Conservation (phyloP, 2,113 vertebrate genomes). For the Shinisaurus crocodilurus region DNA sequence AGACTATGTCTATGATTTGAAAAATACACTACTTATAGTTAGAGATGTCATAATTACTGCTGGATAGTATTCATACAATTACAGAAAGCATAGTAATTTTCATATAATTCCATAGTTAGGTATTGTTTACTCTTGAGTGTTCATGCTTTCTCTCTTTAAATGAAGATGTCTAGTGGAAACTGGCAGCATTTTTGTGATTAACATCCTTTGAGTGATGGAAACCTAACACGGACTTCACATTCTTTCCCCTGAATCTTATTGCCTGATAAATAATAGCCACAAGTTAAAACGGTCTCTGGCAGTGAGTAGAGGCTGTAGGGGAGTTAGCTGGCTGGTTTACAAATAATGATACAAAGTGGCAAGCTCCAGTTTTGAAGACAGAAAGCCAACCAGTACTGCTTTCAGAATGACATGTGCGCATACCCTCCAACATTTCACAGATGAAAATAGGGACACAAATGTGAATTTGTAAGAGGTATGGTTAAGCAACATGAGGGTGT, state of each 20-base stretch:
- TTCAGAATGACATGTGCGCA: fast-evolving
- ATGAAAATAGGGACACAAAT: too few species aligned
- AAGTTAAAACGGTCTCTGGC: not conserved
- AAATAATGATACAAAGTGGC: not conserved
- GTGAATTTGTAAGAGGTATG: too few species aligned
- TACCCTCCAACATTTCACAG: too few species aligned
- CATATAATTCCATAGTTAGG: constrained; percentile 4
- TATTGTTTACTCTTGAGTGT: not conserved
- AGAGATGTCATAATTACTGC: not conserved
- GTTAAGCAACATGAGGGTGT: too few species aligned
- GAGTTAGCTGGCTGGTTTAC: not conserved
- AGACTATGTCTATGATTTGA: not conserved
- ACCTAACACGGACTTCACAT: not conserved
- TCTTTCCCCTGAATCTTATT: not conserved
- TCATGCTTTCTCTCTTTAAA: not conserved
- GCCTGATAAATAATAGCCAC: not conserved
- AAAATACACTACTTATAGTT: not conserved
- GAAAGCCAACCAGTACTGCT: not conserved
- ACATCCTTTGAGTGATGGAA: not conserved
- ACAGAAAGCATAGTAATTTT: not conserved
- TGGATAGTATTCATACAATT: not conserved
- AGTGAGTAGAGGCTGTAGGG: not conserved
- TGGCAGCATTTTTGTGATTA: not conserved
- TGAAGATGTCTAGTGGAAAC: not conserved
- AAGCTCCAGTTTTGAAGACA: not conserved